Conservation (phyloP, 2,113 vertebrate species). For the Lutjanus erythropterus region DNA sequence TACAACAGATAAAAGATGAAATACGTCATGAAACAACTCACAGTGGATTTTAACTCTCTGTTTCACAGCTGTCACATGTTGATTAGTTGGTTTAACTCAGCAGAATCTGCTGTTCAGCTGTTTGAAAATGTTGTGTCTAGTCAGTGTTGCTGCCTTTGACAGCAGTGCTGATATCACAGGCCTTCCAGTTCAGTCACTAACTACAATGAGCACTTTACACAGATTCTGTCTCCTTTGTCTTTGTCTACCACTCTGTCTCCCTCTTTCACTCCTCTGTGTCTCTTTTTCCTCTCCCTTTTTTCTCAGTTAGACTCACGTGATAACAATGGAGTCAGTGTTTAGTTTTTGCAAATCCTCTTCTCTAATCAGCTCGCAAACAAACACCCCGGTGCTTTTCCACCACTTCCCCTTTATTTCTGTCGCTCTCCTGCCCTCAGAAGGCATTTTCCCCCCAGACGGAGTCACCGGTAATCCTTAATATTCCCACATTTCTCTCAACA, state of each 20-base stretch:
- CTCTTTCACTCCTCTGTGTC: constrained; percentile 42
- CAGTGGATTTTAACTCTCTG: background rate
- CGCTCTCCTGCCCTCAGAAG: constrained; percentile 8
- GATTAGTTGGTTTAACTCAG: constrained; percentile 10
- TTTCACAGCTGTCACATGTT: background rate
- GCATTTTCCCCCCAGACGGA: constrained; percentile 38
- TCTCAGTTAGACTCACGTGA: constrained; percentile 38
- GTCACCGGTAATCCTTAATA: constrained; percentile 35
- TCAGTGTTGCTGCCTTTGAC: constrained; percentile 16
- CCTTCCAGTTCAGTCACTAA: constrained; percentile 74
- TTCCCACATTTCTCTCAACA: constrained; percentile 48
- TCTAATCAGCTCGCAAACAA: constrained; percentile 79
- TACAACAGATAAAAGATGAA: constrained; percentile 53
- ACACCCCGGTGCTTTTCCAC: constrained; percentile 39
- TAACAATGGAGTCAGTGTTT: constrained; percentile 83
- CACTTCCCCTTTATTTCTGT: background rate
- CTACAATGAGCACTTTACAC: constrained; percentile 75
- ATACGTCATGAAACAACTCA: constrained; percentile 8
- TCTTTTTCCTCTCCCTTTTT: constrained; percentile 47
- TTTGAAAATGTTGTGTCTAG: constrained; percentile 21
- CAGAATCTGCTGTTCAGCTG: constrained; percentile 43
- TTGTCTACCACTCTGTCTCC: constrained; percentile 57
- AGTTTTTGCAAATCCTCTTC: constrained; percentile 67
- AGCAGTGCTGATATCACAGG: constrained; percentile 55
- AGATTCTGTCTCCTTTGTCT: constrained; percentile 75